Evolutionary conservation across 2,888 invertebrate genomes (phyloP), one percentile per base, ranked within the genome.

Genomic region (Eristalis tenax): DNA sequence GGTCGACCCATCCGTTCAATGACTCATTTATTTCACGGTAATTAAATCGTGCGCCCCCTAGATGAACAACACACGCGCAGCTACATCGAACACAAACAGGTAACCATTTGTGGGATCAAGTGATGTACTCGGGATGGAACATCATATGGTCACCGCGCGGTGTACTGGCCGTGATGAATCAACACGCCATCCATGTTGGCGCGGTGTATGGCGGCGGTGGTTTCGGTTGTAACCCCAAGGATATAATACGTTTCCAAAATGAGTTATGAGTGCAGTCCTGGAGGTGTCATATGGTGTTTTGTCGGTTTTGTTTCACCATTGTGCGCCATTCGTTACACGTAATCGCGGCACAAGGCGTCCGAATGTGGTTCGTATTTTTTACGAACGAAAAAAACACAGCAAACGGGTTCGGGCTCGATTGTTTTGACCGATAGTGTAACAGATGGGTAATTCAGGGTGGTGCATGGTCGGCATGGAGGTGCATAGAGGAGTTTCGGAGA

Each of bases 1-100:
- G 40, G 70, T 18, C 68, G 75, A 56, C 40, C 76, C 77, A 61
- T 71, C 56, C 74, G 28, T 38, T 77, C 73, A 65, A 70, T 86
- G 86, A 86, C 78, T 82, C 86, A 86, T 86, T 86, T 66, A 71
- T 86, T 86, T 86, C 86, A 86, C 75, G 86, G 82, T 83, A 86
- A 83, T 86, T 86, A 86, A 86, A 86, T 73, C 40, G 38, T 50
- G n/a, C 56, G 32, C 74, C 80, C 61, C 43, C 61, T 70, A 71
- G 75, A 40, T 43, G 63, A 63, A 73, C 26, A 70, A 59, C 74
- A 64, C 68, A 63, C 50, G 50, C 50, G 50, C 50, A n/a, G 13
- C 38, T 13, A 38, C 38, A 13, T 38, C 38, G 38, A 13, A 13
- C 38, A 38, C 50, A 8, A 50, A 50, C 50, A 50, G 50, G 50